Evolutionary conservation across 2,888 invertebrate genomes (phyloP), one percentile per base, ranked within the genome.

Genomic region (Coremacera marginata): DNA sequence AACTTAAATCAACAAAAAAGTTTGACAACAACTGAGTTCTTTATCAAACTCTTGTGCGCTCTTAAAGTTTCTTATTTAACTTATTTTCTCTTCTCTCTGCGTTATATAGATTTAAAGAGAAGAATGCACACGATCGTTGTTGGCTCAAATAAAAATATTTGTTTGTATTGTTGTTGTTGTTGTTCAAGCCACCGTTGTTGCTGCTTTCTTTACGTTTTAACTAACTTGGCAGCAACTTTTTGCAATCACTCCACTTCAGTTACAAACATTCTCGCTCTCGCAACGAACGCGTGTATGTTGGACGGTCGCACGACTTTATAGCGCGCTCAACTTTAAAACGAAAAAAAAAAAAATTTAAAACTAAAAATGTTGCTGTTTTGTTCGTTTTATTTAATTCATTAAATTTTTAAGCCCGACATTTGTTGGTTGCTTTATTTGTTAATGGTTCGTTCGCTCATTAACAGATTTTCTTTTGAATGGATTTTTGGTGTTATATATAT

Each of bases 241-340:
- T 65, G 67, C 37, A 74, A 44, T 55, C 37, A 34, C 37, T 63
- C 51, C 27, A 78, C 75, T 75, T 82, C 77, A 82, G 82, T 82
- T 80, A 78, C 63, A 78, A 74, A 74, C 37, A 78, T 78, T 81
- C 78, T 75, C 82, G 80, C 80, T 80, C 77, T 78, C 74, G 78
- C 77, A 76, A 77, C 81, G 79, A 81, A 78, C 80, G 79, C 79
- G 78, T 70, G 68, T 77, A 19, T 55, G 67, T 22, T 52, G 55
- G 37, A 31, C 52, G 27, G 14, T 25, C 25, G 25, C 14, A 27
- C 57, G 19, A 57, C 22, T 57, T 22, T 25, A 25, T 22, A 27
- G 22, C 57, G 25, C 25, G 57, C 3, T 27, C 57, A 27, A 60
- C 22, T 9, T 14, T 8, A 9, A 60, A 25, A 19, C 57, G 57